Base-by-base conservation (phyloP, 2,797 vertebrate genomes). In the Sarcoramphus papa region DNA sequence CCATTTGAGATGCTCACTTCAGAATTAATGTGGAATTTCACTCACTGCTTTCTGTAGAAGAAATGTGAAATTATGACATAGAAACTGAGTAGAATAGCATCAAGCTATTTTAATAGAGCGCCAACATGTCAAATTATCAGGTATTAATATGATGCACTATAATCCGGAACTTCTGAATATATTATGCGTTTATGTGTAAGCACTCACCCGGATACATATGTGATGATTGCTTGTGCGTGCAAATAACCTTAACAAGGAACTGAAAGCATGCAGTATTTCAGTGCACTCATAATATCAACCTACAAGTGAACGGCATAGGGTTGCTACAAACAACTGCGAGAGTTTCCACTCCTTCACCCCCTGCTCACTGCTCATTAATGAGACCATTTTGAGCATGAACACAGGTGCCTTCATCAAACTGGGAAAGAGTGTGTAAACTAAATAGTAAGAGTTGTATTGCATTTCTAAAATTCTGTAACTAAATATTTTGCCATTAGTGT, bases 121-220 rank as follows among this genome's bases (percentile, higher is more conserved):
- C 14, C 40, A 67, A 35, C 13, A 22, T 65, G 24, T 65, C 15
- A 45, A 35, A 28, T 56, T 60, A 43, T 19, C 9, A 41, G 25
- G 1, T 21, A 41, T 45, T n/a, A 48, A 45, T 47, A 60, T 68
- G 28, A 63, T 63, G 10, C 6, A 48, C 6, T 16, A 54, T 27
- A 41, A 0, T 60, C 64, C 62, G n/a, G 40, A 65, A 79, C 12
- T 85, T 57, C 20, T 48, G 54, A 64, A 10, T 37, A 28, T 4
- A 1, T 56, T 43, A 53, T 23, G 0, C 4, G 0, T 27, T 3
- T 35, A 23, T 30, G 10, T 43, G 43, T 75, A 33, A 68, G 24
- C 10, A 14, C 15, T 62, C 17, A 21, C 30, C 25, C 43, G 43
- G 50, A 40, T 40, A 57, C 0, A 0, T 4, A 2, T 64, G 12